Conservation (phyloP, 2,888 invertebrate genomes). For the Timandra comae region DNA sequence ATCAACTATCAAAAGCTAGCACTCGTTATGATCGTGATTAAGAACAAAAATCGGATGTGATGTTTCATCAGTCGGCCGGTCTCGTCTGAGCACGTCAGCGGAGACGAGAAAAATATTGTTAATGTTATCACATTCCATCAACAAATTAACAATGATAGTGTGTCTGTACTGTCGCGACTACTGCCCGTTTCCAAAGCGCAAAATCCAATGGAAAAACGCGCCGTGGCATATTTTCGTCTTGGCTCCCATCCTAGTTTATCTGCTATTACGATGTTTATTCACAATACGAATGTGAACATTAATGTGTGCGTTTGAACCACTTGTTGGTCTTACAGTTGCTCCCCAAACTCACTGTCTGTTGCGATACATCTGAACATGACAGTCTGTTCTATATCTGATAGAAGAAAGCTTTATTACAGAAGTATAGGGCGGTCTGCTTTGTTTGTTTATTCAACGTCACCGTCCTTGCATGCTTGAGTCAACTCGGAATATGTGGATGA, state of each 20-base stretch:
- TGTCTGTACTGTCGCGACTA: slow-evolving; percentile 46
- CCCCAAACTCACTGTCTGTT: slow-evolving; percentile 18
- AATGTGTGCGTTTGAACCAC: slow-evolving; percentile 68
- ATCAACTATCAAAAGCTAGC: slow-evolving; percentile 10
- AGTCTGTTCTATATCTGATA: too few relatives aligned
- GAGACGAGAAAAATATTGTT: background rate
- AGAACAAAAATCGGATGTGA: slow-evolving; percentile 20
- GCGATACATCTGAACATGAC: too few relatives aligned
- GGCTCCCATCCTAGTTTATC: slow-evolving; percentile 77
- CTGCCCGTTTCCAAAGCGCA: slow-evolving; percentile 70
- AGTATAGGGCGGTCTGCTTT: too few relatives aligned
- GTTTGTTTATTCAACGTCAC: slow-evolving; percentile 32
- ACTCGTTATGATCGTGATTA: slow-evolving; percentile 1
- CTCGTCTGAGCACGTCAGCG: background rate
- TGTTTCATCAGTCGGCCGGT: too few relatives aligned
- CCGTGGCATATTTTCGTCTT: slow-evolving; percentile 76
- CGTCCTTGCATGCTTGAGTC: slow-evolving; percentile 34
- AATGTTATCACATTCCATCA: slow-evolving; percentile 46
- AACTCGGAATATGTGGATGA: slow-evolving; percentile 33
- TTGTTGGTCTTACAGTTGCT: slow-evolving; percentile 35
- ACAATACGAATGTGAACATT: slow-evolving; percentile 74
- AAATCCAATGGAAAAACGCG: slow-evolving; percentile 76
- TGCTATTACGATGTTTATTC: slow-evolving; percentile 77
- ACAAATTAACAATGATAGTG: slow-evolving; percentile 54
- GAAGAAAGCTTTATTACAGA: slow-evolving; percentile 20